Evolutionary conservation across 2,888 invertebrate genomes (phyloP), one percentile per base, ranked within the genome.

Genomic region (Thecocarcelia acutangulata): DNA sequence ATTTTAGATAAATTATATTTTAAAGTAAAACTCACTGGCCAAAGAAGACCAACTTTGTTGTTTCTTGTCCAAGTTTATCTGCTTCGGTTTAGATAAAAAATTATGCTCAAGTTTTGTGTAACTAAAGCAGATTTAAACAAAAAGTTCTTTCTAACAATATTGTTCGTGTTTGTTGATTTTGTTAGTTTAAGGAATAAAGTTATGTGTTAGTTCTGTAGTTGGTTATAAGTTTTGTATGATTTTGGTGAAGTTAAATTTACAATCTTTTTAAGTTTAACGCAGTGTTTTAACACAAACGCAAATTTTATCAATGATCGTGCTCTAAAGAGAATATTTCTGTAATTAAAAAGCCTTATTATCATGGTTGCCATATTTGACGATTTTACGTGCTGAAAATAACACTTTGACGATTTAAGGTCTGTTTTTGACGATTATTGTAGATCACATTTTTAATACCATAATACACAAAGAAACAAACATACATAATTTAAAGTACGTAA

Each of bases 181-280:
- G 52, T 28, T 54, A 56, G 46, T 48, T 28, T 69, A 56, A 56
- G 61, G 40, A 11, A 56, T 24, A 68, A 66, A 75, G 50, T 75
- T 75, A 46, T 59, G 24, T 42, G 15, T 50, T 63, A 69, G 69
- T 80, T 70, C 58, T 75, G 64, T 28, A 74, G 69, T 63, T 70
- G 74, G 69, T 56, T 70, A 74, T 37, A 56, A 17, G 17, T 42
- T 17, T 15, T 44, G 63, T 56, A 54, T 70, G 15, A 12, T 54
- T 63, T 64, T 64, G 12, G 13, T 24, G 17, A 56, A 46, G n/a
- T 21, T 54, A 28, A 28, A 28, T 28, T 28, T 28, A 28, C 28
- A 28, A 28, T 28, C 28, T 28, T 28, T 28, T 28, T 4, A 4
- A 6, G 3, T 28, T 6, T 28, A 28, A 28, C n/a, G n/a, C 3